phyloP scores from a whole-genome alignment of 2,797 vertebrate species.

The Catostomus latipinnis region DNA sequence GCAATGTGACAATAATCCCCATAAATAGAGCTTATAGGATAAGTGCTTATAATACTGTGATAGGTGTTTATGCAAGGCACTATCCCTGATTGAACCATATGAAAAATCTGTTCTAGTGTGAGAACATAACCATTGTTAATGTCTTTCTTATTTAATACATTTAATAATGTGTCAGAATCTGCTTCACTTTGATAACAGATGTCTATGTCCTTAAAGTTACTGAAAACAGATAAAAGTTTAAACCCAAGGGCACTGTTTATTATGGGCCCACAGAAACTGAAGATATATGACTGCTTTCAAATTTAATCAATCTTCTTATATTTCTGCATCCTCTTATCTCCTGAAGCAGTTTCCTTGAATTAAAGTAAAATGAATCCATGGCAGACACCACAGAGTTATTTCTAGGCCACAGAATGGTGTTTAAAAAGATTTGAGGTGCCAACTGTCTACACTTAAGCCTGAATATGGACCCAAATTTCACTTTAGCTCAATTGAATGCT shows the following conservation, averaged over 20 bases:
- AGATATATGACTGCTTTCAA: conserved; percentile 11
- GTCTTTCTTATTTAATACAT: background rate
- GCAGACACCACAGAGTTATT: conserved; percentile 3
- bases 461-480: conserved; percentile 34
- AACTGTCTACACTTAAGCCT: conserved; percentile 33
- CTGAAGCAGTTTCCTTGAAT: conserved; percentile 8
- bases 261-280: background rate
- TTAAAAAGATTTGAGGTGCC: conserved; percentile 39
- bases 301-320: conserved; percentile 24
- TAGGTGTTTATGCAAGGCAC: background rate
- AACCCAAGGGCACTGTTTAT: conserved; percentile 20
- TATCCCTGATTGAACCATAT: conserved; percentile 1
- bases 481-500: conserved; percentile 28
- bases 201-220: conserved; percentile 6
- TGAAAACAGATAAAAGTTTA: conserved; percentile 28
- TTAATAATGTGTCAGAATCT: background rate
- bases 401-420: conserved; percentile 55
- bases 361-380: conserved; percentile 25
- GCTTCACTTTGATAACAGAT: background rate
- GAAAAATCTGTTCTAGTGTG: background rate
- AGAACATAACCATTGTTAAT: background rate
- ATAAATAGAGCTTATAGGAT: background rate
- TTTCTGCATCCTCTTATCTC: conserved; percentile 28
- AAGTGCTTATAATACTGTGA: background rate
- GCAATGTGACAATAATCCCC: background rate